Conservation (phyloP, 2,113 vertebrate genomes). For the Carettochelys insculpta region DNA sequence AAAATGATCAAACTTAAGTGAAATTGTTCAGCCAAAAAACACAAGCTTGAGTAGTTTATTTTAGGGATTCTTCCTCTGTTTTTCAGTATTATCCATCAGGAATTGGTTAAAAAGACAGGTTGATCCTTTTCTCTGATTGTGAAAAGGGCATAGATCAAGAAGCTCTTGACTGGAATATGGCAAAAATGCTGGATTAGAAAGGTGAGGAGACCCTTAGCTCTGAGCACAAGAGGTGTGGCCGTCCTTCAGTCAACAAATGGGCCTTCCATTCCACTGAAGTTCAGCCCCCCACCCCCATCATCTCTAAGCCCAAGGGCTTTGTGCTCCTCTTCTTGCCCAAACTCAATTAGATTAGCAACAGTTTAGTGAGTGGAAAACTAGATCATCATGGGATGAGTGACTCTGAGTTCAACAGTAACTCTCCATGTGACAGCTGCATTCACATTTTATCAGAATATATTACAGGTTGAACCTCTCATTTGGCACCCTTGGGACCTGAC, state of each 20-base stretch:
- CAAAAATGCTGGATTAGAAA: background rate
- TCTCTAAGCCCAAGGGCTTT: background rate
- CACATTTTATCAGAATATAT: background rate
- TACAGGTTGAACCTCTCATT: too few relatives aligned
- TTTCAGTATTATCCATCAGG: background rate
- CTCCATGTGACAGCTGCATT: background rate
- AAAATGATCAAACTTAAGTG: background rate
- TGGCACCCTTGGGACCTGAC: too few relatives aligned
- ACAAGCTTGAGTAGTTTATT: too few relatives aligned
- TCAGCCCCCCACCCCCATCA: background rate
- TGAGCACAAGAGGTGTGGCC: background rate
- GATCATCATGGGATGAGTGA: background rate
- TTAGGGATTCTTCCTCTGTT: background rate
- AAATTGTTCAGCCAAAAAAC: background rate
- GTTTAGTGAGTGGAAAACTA: background rate
- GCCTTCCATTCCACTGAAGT: background rate
- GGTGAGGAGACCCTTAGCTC: background rate
- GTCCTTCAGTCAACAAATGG: background rate
- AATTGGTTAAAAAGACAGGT: background rate
- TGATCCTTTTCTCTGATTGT: background rate
- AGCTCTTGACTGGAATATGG: background rate
- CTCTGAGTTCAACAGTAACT: background rate
- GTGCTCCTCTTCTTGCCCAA: background rate
- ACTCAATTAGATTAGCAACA: background rate
- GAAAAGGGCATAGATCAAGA: background rate